These are phyloP conservation scores for Aegotheles bennettii DNA, from an alignment of 2,113 vertebrate species.

Conservation along the genomic window DNA sequence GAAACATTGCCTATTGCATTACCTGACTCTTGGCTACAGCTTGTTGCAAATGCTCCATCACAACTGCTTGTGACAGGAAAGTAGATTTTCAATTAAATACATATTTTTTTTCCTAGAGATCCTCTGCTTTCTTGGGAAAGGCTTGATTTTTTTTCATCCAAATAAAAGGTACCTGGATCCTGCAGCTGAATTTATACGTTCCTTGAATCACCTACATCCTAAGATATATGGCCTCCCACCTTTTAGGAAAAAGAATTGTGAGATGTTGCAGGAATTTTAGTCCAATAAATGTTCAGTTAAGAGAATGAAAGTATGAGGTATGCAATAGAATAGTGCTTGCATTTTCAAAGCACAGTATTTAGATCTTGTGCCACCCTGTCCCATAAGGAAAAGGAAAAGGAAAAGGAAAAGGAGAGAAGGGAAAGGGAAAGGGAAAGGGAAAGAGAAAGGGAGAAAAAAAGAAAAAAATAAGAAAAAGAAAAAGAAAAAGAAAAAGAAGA, in stretches of 20 bases:
- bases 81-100: not conserved
- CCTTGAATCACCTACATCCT: not conserved
- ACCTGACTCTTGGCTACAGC: not conserved
- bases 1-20: not conserved
- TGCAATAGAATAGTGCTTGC: not conserved
- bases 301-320: not conserved
- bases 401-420: no score
- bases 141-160: not conserved
- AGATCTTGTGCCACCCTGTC: fast-evolving
- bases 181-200: not conserved
- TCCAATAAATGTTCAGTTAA: not conserved
- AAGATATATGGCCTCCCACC: fast-evolving
- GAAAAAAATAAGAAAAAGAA: no score
- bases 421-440: no score
- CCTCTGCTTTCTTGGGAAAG: not conserved
- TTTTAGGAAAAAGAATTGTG: not conserved
- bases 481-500: no score
- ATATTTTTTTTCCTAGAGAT: not conserved
- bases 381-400: no score
- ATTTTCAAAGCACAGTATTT: not conserved
- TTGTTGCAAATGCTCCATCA: not conserved
- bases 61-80: not conserved
- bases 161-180: not conserved
- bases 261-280: not conserved
- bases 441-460: no score